A percentile compares a stretch with the other conserved stretches of the same genome.
phyloP scores from a whole-genome alignment of 2,113 vertebrate species.

The Copsychus sechellarum region DNA sequence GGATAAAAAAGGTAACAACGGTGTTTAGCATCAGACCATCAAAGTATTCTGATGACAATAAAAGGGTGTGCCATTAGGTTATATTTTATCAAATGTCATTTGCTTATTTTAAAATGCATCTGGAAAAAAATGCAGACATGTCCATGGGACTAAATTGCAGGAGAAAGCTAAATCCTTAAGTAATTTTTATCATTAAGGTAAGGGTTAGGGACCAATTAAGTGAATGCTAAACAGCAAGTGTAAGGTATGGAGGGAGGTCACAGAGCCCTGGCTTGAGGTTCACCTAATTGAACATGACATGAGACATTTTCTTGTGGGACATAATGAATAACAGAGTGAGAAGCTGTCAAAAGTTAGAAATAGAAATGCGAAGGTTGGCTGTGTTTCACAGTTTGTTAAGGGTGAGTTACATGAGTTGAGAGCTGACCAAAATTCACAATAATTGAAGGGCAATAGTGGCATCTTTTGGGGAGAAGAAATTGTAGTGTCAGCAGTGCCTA shows the following conservation, averaged over 20 bases:
- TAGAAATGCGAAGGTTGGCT: background rate
- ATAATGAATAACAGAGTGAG: background rate
- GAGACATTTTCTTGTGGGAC: background rate
- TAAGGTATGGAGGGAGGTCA: background rate
- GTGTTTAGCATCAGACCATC: background rate
- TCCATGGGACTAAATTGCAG: background rate
- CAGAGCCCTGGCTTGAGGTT: background rate
- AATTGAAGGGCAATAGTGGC: background rate
- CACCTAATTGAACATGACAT: background rate
- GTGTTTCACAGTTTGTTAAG: background rate
- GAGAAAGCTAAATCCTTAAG: background rate
- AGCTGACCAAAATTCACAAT: background rate
- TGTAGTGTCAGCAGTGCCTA: background rate
- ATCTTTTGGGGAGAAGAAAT: background rate
- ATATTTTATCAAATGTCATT: background rate
- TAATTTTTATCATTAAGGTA: background rate
- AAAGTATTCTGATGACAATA: background rate
- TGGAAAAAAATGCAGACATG: background rate
- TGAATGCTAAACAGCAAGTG: background rate
- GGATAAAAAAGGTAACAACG: background rate
- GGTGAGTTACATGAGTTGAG: background rate
- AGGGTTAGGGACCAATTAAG: background rate
- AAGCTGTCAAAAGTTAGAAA: background rate
- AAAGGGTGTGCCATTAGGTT: background rate
- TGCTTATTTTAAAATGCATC: background rate